Evolutionary conservation across 2,797 vertebrate genomes (phyloP).

Genomic region (Psittacula echo): DNA sequence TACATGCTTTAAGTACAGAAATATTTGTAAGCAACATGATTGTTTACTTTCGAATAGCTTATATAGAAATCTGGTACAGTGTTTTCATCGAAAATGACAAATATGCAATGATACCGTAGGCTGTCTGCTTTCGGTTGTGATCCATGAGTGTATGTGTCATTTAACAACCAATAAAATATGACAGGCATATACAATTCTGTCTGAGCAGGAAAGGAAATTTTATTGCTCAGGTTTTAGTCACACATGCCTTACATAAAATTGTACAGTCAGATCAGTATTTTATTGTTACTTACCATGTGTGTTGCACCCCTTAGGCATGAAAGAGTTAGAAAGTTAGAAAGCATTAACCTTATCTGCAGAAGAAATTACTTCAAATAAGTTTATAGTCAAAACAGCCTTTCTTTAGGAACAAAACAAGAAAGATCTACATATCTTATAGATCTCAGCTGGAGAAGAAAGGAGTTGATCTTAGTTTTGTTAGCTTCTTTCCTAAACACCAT

Average conservation of each 20-base stretch:
- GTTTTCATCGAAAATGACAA: not conserved
- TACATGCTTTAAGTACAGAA: not conserved
- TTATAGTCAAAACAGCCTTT: not conserved
- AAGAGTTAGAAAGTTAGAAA: conserved; percentile 4
- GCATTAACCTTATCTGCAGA: not conserved
- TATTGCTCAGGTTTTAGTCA: conserved; percentile 63
- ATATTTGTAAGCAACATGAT: not conserved
- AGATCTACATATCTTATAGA: not conserved
- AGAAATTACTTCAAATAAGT: not conserved
- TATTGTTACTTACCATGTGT: conserved; percentile 58
- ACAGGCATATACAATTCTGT: conserved; percentile 39
- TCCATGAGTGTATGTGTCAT: not conserved
- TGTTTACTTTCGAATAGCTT: not conserved
- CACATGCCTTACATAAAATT: conserved; percentile 64
- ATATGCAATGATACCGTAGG: not conserved
- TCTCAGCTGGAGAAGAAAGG: not conserved
- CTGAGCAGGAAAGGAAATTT: conserved; percentile 60
- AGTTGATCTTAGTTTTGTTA: not conserved
- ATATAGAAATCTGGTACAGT: not conserved
- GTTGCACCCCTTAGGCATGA: conserved; percentile 10
- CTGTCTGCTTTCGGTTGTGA: not conserved
- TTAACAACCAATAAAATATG: conserved; percentile 66
- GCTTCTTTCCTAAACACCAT: not conserved
- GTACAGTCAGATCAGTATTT: conserved; percentile 59
- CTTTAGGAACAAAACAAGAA: not conserved